Base-by-base conservation (phyloP, 2,113 vertebrate genomes). In the Stegastes partitus region DNA sequence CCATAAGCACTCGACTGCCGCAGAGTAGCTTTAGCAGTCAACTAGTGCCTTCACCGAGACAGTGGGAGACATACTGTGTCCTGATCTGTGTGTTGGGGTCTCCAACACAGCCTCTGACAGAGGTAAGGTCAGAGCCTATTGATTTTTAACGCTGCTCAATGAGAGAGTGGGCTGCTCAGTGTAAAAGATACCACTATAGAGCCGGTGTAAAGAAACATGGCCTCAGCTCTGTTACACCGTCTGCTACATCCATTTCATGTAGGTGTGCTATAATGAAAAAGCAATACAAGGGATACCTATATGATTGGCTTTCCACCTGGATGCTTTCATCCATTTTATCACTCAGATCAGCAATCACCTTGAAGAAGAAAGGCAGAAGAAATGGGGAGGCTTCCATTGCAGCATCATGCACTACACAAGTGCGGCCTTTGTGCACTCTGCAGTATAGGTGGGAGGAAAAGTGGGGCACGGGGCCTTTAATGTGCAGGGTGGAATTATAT, bases 401-500 rank as follows among this genome's bases (percentile, higher is more conserved):
- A 8, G 77, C 76, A 54, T 57, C 44, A 25, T 59, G 62, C 37
- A 5, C 62, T 12, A 44, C 66, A 53, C 74, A 28, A 3, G 58
- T 39, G 2, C 22, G 19, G 70, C 82, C 74, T 86, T 85, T 85
- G 83, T 85, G 81, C 67, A 88, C 79, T 76, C 69, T 69, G 70
- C 66, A 55, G 54, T 75, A 57, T 81, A 76, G 82, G 85, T 81
- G 82, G 86, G 89, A 84, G 83, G 85, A 95, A 96, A 96, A 96
- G 95, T 94, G 94, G 95, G 93, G 94, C 94, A 92, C 0, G 4
- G 63, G 63, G 94, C 92, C 94, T 95, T 92, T 92, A 92, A 93
- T 96, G 95, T 93, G 93, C 93, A 94, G 93, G 95, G 89, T 95
- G 95, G 95, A 96, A 96, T 89, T 88, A 89, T 90, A 83, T 96